These are phyloP conservation scores for Cephonodes hylas DNA, from an alignment of 2,888 invertebrate species.

Conservation along the genomic window DNA sequence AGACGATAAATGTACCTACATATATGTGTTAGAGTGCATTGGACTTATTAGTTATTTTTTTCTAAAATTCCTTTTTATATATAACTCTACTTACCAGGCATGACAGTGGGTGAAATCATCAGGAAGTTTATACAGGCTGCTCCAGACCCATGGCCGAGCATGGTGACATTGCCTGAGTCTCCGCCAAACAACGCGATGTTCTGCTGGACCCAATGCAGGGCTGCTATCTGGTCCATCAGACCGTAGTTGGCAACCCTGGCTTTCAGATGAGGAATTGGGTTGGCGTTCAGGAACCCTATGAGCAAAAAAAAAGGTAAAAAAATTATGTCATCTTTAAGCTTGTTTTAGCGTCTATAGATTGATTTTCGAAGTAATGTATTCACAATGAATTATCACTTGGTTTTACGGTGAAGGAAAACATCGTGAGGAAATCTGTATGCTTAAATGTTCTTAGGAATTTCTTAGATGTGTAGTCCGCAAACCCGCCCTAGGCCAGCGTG, in stretches of 20 bases:
- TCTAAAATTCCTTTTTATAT: too few species aligned
- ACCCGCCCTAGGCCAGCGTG: too few species aligned
- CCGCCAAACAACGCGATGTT: constrained; percentile 97
- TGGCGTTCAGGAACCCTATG: constrained; percentile 93
- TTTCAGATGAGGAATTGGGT: constrained; percentile 91
- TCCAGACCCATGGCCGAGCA: constrained; percentile 98
- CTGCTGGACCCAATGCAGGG: constrained; percentile 97
- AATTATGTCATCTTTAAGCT: not conserved
- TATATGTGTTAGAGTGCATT: too few species aligned
- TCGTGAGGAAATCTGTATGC: too few species aligned
- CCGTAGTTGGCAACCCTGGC: constrained; percentile 97
- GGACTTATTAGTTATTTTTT: too few species aligned
- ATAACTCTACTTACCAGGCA: constrained; percentile 78
- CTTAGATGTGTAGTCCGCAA: too few species aligned
- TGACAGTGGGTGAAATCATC: constrained; percentile 97
- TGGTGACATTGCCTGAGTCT: constrained; percentile 95
- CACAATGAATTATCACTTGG: too few species aligned
- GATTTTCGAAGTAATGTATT: too few species aligned
- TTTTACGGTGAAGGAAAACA: too few species aligned
- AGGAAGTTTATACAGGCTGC: constrained; percentile 98
- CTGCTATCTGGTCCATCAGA: constrained; percentile 98
- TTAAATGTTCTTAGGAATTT: too few species aligned
- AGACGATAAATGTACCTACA: too few species aligned
- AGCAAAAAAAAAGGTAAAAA: constrained; percentile 22
- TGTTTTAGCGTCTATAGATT: too few species aligned